A percentile compares a stretch with the other conserved stretches of the same genome.
Evolutionary conservation across 2,113 vertebrate genomes (phyloP).

Genomic region (Hemiprocne comata): DNA sequence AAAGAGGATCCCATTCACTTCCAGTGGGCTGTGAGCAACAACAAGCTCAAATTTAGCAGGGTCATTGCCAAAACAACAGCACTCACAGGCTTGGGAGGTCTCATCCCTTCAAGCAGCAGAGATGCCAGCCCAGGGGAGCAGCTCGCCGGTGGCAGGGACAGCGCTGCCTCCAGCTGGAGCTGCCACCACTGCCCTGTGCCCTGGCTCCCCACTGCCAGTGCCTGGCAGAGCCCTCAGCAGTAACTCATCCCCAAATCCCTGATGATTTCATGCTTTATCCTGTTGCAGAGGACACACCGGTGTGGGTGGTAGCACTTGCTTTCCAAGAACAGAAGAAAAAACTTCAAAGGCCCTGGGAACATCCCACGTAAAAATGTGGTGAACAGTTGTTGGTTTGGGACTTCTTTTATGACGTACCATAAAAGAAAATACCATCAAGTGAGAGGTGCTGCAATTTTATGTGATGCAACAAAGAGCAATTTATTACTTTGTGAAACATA

Average conservation of each 20-base stretch:
- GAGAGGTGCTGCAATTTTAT: not conserved
- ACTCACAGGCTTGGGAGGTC: not conserved
- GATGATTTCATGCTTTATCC: not conserved
- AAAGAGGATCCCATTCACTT: not conserved
- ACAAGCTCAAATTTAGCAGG: not conserved
- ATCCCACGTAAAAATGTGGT: not conserved
- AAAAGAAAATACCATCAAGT: not conserved
- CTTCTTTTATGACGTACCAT: not conserved
- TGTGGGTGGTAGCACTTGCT: not conserved
- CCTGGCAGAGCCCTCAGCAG: not conserved
- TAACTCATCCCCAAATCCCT: not conserved
- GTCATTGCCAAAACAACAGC: not conserved
- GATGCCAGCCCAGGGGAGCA: rapidly evolving
- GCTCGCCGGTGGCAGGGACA: not conserved
- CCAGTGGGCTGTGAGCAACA: not conserved
- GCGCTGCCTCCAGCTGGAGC: rapidly evolving
- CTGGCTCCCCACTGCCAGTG: rapidly evolving
- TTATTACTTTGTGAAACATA: not conserved
- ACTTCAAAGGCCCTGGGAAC: not conserved
- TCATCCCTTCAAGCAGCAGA: not conserved
- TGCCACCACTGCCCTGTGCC: rapidly evolving
- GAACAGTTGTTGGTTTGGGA: not conserved
- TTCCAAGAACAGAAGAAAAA: not conserved
- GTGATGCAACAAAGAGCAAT: not conserved
- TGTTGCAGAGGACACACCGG: rapidly evolving